Conservation (phyloP, 2,797 vertebrate species). For the Ctenosaura bakeri region DNA sequence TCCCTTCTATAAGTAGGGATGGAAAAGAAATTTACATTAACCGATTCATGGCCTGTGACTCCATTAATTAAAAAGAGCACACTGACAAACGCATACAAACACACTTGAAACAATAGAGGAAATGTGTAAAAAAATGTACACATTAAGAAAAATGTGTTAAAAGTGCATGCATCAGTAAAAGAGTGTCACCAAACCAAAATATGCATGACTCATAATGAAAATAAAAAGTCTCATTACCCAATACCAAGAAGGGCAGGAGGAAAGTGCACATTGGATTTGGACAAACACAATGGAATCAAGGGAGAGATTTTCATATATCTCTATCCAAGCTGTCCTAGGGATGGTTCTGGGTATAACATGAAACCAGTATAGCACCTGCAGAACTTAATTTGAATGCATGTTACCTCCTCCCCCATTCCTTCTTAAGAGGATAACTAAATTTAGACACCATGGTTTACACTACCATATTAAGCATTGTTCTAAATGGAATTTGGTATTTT, state of each 20-base stretch:
- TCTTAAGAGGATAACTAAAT: not conserved
- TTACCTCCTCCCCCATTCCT: not conserved
- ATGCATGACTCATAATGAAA: no score
- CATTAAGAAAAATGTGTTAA: not conserved
- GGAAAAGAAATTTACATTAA: not conserved
- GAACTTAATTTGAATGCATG: not conserved
- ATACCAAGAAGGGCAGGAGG: no score
- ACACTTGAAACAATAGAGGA: not conserved
- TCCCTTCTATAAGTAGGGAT: not conserved
- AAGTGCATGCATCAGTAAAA: not conserved
- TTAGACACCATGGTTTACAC: no score
- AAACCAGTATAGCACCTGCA: no score
- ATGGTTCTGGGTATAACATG: no score
- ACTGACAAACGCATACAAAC: not conserved
- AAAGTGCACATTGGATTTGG: no score
- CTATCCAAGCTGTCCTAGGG: no score
- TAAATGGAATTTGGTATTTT: no score
- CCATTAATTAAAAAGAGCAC: not conserved
- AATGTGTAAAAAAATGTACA: not conserved
- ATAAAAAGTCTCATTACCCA: no score
- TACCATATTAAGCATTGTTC: no score
- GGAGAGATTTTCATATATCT: no score
- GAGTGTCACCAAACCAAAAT: not conserved
- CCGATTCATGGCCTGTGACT: not conserved
- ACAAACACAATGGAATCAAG: no score